phyloP scores from a whole-genome alignment of 2,888 invertebrate genomes.

The Leistus spinibarbis region DNA sequence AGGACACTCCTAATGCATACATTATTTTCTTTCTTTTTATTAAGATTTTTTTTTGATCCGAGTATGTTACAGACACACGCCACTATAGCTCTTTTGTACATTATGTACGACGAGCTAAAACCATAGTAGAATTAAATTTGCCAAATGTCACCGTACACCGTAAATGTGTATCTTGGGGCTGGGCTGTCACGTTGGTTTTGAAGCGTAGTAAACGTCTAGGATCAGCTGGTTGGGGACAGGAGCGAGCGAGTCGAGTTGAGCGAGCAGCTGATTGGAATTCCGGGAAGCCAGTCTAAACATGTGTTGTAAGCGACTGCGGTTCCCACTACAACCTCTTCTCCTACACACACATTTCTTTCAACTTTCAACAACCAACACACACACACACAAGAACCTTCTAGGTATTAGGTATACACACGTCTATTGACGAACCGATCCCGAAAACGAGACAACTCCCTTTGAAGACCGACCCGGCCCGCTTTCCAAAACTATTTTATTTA shows the following conservation, averaged over 20 bases:
- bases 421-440: constrained; percentile 11
- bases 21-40: too few species aligned
- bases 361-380: neutral
- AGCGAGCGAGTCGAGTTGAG: neutral
- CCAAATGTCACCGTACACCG: neutral
- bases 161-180: neutral
- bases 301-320: constrained; percentile 35
- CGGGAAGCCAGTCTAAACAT: constrained; percentile 38
- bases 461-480: constrained; percentile 26
- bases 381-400: neutral
- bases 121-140: neutral
- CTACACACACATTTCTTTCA: neutral
- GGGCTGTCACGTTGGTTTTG: neutral
- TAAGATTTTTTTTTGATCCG: too few species aligned
- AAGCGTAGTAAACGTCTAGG: neutral
- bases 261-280: constrained; percentile 36
- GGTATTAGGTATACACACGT: neutral
- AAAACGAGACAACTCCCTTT: constrained; percentile 29
- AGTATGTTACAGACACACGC: too few species aligned
- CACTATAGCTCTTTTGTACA: too few species aligned
- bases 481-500: too few species aligned
- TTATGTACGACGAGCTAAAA: too few species aligned
- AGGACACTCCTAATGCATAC: too few species aligned
- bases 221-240: neutral
- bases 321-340: constrained; percentile 24